Evolutionary conservation across 2,888 invertebrate genomes (phyloP).

Genomic region (Lycophotia porphyrea): DNA sequence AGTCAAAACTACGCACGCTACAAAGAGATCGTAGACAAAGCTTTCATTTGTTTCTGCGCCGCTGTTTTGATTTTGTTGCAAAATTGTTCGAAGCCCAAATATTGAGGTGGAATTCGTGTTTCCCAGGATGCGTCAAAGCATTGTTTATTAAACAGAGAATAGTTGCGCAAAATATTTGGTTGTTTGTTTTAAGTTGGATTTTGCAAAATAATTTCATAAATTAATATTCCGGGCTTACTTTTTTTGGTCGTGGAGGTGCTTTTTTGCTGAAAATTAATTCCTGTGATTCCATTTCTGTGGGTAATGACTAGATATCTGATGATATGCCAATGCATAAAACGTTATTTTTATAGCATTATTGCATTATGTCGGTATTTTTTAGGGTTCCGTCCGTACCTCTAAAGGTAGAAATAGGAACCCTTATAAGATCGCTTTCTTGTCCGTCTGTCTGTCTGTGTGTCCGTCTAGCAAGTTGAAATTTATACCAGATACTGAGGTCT

Average conservation of each 20-base stretch:
- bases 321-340: background rate
- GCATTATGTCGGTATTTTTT: too few species aligned
- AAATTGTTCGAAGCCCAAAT: constrained; percentile 29
- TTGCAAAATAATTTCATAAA: constrained; percentile 11
- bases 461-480: too few species aligned
- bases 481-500: too few species aligned
- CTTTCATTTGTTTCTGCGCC: background rate
- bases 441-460: too few species aligned
- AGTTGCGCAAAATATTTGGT: constrained; percentile 26
- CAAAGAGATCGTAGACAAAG: background rate
- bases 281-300: background rate
- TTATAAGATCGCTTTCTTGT: too few species aligned
- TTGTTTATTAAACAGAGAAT: constrained; percentile 39
- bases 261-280: too few species aligned
- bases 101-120: constrained; percentile 40
- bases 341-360: too few species aligned
- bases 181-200: constrained; percentile 17
- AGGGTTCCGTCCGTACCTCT: too few species aligned
- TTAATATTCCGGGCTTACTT: background rate
- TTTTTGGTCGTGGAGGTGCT: background rate
- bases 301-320: background rate
- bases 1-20: background rate
- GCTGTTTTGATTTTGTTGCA: background rate
- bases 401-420: too few species aligned
- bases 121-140: constrained; percentile 46